phyloP scores from a whole-genome alignment of 1,140 invertebrate species.

The Trigoniulus corallinus region DNA sequence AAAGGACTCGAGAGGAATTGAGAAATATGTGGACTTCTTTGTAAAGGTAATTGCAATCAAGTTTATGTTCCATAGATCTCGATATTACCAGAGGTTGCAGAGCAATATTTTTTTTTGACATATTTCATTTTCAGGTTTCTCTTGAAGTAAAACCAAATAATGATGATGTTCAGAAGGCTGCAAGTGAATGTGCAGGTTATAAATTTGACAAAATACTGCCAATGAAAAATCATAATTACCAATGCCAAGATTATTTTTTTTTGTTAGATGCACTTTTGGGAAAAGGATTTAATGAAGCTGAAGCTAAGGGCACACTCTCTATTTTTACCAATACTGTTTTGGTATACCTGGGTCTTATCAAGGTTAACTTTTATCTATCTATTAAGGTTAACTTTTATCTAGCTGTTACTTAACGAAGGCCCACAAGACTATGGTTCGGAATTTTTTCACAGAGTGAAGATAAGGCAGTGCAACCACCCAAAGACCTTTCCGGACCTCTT shows the following conservation, averaged over 20 bases:
- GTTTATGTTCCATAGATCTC: too few species aligned
- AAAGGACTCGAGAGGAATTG: constrained; percentile 24
- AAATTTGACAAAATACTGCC: not conserved
- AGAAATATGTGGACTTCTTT: not conserved
- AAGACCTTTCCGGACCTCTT: constrained; percentile 24
- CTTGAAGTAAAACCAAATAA: constrained; percentile 33
- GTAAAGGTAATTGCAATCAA: not conserved
- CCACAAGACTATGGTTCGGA: not conserved
- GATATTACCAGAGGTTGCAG: too few species aligned
- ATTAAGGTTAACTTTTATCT: constrained; percentile 15
- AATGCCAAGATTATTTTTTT: too few species aligned
- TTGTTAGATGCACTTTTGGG: constrained; percentile 31
- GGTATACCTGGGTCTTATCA: constrained; percentile 47
- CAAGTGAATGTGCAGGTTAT: constrained; percentile 28
- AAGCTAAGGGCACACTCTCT: constrained; percentile 29
- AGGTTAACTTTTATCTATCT: constrained; percentile 27
- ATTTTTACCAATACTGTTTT: constrained; percentile 44
- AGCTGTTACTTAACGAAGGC: not conserved
- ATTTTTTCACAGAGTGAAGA: constrained; percentile 20
- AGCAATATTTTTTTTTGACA: too few species aligned
- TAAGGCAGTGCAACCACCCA: constrained; percentile 20
- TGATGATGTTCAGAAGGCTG: constrained; percentile 32
- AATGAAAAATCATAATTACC: not conserved
- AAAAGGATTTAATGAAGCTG: constrained; percentile 37
- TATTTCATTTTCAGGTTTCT: too few species aligned